Evolutionary conservation across 2,113 vertebrate species (phyloP).

Genomic region (Lophius piscatorius): DNA sequence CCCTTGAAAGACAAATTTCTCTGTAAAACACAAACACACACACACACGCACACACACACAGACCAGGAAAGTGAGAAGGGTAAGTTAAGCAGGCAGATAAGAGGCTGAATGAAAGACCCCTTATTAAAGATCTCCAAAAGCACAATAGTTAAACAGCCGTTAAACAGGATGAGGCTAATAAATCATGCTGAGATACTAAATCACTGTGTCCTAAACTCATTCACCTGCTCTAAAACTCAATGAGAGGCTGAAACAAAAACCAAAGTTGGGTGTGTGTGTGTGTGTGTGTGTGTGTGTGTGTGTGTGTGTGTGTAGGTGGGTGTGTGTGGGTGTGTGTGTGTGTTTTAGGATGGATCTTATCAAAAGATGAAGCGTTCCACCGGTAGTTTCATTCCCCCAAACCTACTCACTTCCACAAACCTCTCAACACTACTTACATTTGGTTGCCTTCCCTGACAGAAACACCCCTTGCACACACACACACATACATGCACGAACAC

Average conservation of each 20-base stretch:
- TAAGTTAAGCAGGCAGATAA: constrained; percentile 41
- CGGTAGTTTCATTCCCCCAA: constrained; percentile 10
- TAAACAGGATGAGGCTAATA: constrained; percentile 6
- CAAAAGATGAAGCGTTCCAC: constrained; percentile 10
- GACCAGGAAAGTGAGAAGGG: constrained; percentile 44
- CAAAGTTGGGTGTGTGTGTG: constrained; percentile 1
- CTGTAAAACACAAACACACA: constrained; percentile 8
- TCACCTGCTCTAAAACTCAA: constrained; percentile 16
- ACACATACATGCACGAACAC: constrained; percentile 15
- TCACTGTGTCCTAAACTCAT: constrained; percentile 19
- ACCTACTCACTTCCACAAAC: constrained; percentile 11
- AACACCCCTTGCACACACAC: not conserved
- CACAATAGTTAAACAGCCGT: constrained; percentile 45
- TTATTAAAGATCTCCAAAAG: constrained; percentile 29
- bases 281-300: not conserved
- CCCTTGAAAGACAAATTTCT: constrained; percentile 26
- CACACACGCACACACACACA: constrained; percentile 1
- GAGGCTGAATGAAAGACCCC: constrained; percentile 49
- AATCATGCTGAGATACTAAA: constrained; percentile 24
- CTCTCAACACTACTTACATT: constrained; percentile 15
- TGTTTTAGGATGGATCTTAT: constrained; percentile 14
- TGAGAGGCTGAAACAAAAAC: not conserved
- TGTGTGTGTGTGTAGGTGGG: not conserved
- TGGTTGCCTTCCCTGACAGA: constrained; percentile 24
- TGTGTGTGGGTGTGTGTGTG: not conserved